Evolutionary conservation across 1,140 invertebrate genomes (phyloP).

Genomic region (Bradysia coprophila): DNA sequence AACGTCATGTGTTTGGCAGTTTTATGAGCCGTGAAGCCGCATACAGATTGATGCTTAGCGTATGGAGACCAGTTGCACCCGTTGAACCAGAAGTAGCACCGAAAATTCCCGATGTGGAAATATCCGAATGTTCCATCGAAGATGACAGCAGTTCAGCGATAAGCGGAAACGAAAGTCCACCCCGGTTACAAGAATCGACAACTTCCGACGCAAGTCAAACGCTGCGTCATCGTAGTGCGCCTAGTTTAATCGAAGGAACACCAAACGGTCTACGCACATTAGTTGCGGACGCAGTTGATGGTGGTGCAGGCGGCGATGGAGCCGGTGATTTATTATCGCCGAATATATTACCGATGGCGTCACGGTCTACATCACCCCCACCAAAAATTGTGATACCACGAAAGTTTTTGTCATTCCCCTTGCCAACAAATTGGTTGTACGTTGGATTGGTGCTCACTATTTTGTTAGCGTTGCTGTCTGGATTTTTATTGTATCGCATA

Average conservation of each 20-base stretch:
- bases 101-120: constrained; percentile 12
- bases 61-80: constrained; percentile 31
- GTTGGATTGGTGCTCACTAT: constrained; percentile 13
- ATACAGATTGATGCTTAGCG: constrained; percentile 63
- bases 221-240: constrained; percentile 5
- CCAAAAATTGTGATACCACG: not conserved
- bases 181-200: constrained; percentile 4
- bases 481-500: constrained; percentile 16
- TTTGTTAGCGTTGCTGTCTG: constrained; percentile 14
- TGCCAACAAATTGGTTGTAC: constrained; percentile 12
- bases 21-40: constrained; percentile 73
- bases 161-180: constrained; percentile 18
- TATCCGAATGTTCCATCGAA: constrained; percentile 13
- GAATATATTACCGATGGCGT: not conserved
- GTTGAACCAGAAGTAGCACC: constrained; percentile 5
- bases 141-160: constrained; percentile 18
- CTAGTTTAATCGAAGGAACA: not conserved
- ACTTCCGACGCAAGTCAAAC: constrained; percentile 4
- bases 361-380: not conserved
- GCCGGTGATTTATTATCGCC: not conserved
- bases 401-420: constrained; percentile 7
- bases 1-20: constrained; percentile 79
- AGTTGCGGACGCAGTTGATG: not conserved
- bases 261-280: not conserved
- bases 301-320: not conserved